These are phyloP conservation scores for Bettongia penicillata DNA, from an alignment of 2,113 vertebrate species.

Conservation along the genomic window DNA sequence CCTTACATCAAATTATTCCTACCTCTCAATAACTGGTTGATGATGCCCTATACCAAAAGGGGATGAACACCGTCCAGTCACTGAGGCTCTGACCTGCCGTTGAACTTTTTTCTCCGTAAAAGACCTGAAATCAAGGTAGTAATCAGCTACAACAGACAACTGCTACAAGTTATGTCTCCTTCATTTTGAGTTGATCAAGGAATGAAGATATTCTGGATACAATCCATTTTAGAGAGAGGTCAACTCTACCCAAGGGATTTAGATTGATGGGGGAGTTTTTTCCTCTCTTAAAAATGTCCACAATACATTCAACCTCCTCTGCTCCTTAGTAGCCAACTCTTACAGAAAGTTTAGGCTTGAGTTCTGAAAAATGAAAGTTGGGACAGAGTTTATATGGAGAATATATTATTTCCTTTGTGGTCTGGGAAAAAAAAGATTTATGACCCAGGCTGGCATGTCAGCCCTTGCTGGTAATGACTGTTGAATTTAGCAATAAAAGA, in stretches of 20 bases:
- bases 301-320: neutral
- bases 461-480: neutral
- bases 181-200: neutral
- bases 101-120: neutral
- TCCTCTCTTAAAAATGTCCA: neutral
- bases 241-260: neutral
- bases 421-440: neutral
- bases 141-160: neutral
- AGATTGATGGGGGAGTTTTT: neutral
- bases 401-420: neutral
- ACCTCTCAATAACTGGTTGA: neutral
- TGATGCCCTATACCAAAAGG: neutral
- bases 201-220: neutral
- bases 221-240: neutral
- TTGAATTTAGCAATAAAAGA: neutral
- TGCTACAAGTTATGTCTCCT: no score
- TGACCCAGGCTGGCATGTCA: neutral
- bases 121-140: neutral
- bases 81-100: neutral
- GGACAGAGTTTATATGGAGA: neutral
- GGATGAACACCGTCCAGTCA: neutral
- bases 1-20: no score
- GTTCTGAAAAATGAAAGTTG: neutral
- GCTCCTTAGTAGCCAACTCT: neutral
- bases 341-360: neutral